Percentiles rank a stretch among this genome's conserved stretches.
Evolutionary conservation across 2,113 vertebrate genomes (phyloP).

Genomic region (Phalacrocorax pelagicus): DNA sequence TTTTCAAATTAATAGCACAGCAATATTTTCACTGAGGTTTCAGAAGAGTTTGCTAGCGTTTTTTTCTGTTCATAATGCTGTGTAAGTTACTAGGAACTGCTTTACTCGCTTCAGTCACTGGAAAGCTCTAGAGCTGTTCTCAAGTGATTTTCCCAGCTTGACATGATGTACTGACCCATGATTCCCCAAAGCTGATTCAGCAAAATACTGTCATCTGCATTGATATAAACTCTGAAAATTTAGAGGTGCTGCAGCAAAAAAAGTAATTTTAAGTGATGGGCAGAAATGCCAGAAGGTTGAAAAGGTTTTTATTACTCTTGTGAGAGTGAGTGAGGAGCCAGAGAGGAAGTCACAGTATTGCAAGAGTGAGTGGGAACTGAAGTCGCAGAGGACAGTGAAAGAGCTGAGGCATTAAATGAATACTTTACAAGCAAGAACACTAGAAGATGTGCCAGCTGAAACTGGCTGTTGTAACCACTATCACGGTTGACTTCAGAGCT

Average conservation of each 20-base stretch:
- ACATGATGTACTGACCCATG: not conserved
- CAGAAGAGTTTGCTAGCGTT: not conserved
- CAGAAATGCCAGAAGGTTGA: conserved; percentile 8
- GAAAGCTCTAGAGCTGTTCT: not conserved
- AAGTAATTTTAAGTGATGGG: not conserved
- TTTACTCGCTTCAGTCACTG: not conserved
- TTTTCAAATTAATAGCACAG: not conserved
- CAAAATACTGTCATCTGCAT: not conserved
- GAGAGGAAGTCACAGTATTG: not conserved
- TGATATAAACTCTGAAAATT: not conserved
- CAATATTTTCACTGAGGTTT: not conserved
- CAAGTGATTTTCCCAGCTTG: not conserved
- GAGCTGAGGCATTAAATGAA: conserved; percentile 51
- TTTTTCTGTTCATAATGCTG: not conserved
- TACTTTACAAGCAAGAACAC: not conserved
- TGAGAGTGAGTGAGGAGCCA: not conserved
- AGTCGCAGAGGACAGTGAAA: conserved; percentile 6
- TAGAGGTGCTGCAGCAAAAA: not conserved
- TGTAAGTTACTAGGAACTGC: not conserved
- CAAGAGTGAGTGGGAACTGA: not conserved
- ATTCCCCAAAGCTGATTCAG: not conserved
- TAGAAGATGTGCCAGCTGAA: not conserved
- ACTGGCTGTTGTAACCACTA: not conserved
- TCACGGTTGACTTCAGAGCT: conserved; percentile 24
- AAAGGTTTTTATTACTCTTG: not conserved